Conservation (phyloP, 2,888 invertebrate genomes). For the Cacoxenus indagator region DNA sequence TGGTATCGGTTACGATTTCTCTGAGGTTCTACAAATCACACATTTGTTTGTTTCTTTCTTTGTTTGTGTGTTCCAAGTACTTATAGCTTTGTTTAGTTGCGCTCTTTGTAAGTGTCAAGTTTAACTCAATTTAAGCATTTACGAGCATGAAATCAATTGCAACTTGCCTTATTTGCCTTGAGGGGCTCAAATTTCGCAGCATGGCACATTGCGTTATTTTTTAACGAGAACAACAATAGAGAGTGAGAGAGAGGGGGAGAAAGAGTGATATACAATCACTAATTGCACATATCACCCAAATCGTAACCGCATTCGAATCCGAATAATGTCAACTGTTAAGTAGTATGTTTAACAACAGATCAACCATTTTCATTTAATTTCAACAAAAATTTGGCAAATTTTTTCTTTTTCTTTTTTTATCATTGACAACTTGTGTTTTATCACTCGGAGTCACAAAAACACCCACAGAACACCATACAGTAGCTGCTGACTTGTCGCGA, state of each 20-base stretch:
- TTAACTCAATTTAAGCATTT: slow-evolving; percentile 51
- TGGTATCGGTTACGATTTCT: too few species aligned
- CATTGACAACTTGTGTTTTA: not conserved
- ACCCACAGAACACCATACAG: not conserved
- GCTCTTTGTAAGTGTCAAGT: slow-evolving; percentile 46
- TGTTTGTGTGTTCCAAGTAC: too few species aligned
- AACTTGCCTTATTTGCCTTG: slow-evolving; percentile 38
- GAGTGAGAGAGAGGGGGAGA: not conserved
- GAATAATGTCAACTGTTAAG: not conserved
- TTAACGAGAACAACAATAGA: not conserved
- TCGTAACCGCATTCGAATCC: not conserved
- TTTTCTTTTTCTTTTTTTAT: not conserved
- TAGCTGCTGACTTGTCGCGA: not conserved
- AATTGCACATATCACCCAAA: not conserved
- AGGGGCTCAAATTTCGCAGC: slow-evolving; percentile 44
- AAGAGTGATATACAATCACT: not conserved
- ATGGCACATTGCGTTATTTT: too few species aligned
- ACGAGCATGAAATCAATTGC: slow-evolving; percentile 15
- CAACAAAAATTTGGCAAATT: slow-evolving; percentile 4
- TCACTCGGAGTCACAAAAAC: not conserved
- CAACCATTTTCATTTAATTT: not conserved
- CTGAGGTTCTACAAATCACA: too few species aligned
- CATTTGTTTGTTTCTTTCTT: too few species aligned
- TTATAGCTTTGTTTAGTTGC: slow-evolving; percentile 34
- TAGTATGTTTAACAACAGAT: not conserved